phyloP scores from a whole-genome alignment of 2,113 vertebrate species.

The Peucedramus taeniatus region DNA sequence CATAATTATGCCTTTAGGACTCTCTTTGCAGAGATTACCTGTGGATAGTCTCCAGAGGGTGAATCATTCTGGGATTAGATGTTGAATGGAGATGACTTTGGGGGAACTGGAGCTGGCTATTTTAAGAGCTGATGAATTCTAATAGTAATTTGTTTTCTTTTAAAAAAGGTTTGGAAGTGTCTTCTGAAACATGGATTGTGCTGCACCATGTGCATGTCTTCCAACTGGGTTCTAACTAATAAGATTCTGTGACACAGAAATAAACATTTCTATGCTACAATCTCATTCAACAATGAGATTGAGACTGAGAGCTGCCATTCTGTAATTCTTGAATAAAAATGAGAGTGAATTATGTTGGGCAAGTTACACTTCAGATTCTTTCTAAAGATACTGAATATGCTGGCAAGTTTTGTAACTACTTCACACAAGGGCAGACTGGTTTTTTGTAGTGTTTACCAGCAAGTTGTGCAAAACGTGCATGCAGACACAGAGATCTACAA shows the following conservation, averaged over 20 bases:
- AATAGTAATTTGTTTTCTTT: not conserved
- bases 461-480: rapidly evolving
- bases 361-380: not conserved
- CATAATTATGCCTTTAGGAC: not conserved
- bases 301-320: not conserved
- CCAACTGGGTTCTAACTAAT: not conserved
- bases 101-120: not conserved
- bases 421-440: not conserved
- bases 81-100: not conserved
- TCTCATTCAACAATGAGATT: not conserved
- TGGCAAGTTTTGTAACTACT: not conserved
- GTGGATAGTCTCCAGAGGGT: not conserved
- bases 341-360: not conserved
- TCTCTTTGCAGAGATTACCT: not conserved
- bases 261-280: not conserved
- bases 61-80: not conserved
- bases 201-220: not conserved
- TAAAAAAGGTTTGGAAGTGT: not conserved
- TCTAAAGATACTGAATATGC: not conserved
- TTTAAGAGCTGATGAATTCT: not conserved
- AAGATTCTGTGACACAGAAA: not conserved
- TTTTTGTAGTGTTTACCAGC: not conserved
- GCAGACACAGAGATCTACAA: not conserved
- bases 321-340: not conserved
- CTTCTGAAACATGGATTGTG: not conserved